Evolutionary conservation across 1,140 invertebrate species (phyloP), one percentile per base, ranked within the genome.

Genomic region (Cepaea nemoralis): DNA sequence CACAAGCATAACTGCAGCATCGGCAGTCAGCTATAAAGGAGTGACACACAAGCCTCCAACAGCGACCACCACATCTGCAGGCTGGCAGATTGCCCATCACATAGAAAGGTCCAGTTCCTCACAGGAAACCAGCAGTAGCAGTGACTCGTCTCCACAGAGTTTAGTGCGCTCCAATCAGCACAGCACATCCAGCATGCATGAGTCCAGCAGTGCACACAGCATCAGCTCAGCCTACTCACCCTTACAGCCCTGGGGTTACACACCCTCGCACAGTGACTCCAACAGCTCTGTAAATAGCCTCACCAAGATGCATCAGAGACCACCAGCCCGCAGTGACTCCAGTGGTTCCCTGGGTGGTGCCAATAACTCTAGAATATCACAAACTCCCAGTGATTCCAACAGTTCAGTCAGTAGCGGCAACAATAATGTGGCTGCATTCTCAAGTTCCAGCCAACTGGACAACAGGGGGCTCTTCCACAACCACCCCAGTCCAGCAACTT

Each of bases 151-250:
- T 39, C 77, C 77, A 45, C 77, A 80, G 48, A 70, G 66, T 45
- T 66, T 80, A 27, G 42, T 80, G 3, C 50, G 77, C 19, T 80
- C 77, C 2, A 66, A 27, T 22, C 66, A 80, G 40, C 77, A 80
- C 39, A 70, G 31, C n/a, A 45, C 37, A 12, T 24, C 5, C 14
- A 67, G 77, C 42, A 69, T 80, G 77, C 77, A 80, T 16, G 77
- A 80, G 40, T 80, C 77, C 22, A 80, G 77, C 67, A 70, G 66
- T 31, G 67, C 77, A 31, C 77, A 80, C 67, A 80, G 77, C 67
- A 69, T 80, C 16, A 71, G 77, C 77, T 71, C 63, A 16, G 63
- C 77, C 27, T 67, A 50, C 37, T 50, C 67, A 1, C 42, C 67
- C 10, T 70, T 55, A 27, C 77, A 70, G 37, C 77, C 63, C 33